Conservation (phyloP, 2,888 invertebrate species). For the Lampropteryx suffumata region DNA sequence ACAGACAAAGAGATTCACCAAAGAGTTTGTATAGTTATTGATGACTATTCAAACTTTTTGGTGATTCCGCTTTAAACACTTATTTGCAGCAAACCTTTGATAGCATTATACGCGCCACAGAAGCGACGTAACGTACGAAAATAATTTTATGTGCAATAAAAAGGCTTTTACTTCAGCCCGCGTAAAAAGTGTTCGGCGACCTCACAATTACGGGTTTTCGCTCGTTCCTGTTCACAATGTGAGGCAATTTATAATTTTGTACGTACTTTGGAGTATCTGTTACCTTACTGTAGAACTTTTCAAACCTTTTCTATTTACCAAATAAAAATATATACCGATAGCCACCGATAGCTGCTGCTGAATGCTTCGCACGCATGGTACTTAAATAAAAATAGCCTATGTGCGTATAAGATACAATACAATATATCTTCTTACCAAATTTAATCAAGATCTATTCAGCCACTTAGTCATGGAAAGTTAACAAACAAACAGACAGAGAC, state of each 20-base stretch:
- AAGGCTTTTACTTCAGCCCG: conserved; percentile 58
- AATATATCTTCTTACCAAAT: no score
- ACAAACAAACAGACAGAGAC: no score
- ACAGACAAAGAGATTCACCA: no score
- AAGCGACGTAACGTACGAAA: conserved; percentile 54
- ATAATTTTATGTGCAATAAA: conserved; percentile 72
- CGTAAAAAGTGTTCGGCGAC: conserved; percentile 44
- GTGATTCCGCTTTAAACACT: conserved; percentile 2
- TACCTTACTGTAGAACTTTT: neutral
- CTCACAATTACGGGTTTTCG: conserved; percentile 21
- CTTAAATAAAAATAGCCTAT: no score
- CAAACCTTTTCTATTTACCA: neutral
- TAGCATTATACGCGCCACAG: conserved; percentile 36
- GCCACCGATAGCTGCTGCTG: no score
- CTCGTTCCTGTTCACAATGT: conserved; percentile 21
- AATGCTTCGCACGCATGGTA: no score
- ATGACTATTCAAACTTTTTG: no score
- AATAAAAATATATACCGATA: no score
- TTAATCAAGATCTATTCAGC: no score
- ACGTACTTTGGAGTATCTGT: conserved; percentile 13
- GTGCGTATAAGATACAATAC: no score
- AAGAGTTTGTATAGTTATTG: no score
- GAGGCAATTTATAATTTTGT: conserved; percentile 18
- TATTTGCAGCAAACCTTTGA: conserved; percentile 1
- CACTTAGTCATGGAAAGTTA: no score